Percentiles rank a stretch among this genome's conserved stretches.
Evolutionary conservation across 2,797 vertebrate species (phyloP).

Genomic region (Halcyon badia): DNA sequence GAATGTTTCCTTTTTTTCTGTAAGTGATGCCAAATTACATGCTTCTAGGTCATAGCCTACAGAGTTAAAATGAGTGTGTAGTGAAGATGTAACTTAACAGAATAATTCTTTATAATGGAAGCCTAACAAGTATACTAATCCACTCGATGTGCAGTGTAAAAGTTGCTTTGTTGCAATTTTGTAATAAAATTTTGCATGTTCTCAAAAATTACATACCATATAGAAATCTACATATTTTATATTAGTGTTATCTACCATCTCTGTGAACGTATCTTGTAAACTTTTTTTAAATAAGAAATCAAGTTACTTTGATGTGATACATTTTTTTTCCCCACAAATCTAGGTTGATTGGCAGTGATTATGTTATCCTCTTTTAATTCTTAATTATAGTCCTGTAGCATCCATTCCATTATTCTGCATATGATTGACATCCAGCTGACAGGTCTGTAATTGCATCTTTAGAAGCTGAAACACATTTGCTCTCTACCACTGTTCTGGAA

Average conservation of each 20-base stretch:
- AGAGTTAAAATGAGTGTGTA: background rate
- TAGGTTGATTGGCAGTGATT: conserved; percentile 13
- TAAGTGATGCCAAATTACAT: background rate
- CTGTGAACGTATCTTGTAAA: background rate
- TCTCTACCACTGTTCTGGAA: background rate
- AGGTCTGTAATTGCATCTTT: conserved; percentile 38
- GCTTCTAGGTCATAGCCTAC: background rate
- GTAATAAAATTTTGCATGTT: background rate
- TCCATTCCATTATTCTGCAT: background rate
- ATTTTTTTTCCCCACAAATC: conserved; percentile 15
- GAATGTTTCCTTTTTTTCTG: background rate
- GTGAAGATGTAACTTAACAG: background rate
- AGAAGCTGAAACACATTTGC: background rate
- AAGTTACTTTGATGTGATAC: background rate
- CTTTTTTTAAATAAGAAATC: background rate
- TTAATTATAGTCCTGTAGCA: background rate
- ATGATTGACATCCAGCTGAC: conserved; percentile 30
- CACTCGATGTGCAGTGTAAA: background rate
- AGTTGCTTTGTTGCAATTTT: background rate
- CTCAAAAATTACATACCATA: background rate
- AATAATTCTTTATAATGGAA: background rate
- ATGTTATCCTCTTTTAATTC: conserved; percentile 1
- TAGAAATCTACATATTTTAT: background rate
- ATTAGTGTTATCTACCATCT: background rate
- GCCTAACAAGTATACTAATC: background rate